These are phyloP conservation scores for Ginglymostoma cirratum DNA, from an alignment of 2,113 vertebrate genomes.

Conservation along the genomic window DNA sequence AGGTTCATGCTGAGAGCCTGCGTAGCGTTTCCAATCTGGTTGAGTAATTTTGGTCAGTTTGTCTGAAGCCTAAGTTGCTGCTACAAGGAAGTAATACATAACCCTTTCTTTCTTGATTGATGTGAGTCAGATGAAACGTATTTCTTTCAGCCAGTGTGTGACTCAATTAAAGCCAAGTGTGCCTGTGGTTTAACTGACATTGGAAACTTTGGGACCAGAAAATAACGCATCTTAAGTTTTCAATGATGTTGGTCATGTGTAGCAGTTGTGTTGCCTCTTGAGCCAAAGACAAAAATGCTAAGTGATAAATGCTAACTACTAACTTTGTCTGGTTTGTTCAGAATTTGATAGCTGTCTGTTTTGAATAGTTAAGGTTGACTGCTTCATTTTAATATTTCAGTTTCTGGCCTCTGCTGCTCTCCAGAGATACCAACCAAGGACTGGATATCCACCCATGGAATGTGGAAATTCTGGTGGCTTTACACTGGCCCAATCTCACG, in stretches of 20 bases:
- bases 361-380: not conserved
- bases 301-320: too few species aligned
- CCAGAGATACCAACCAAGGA: not conserved
- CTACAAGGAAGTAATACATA: conserved; percentile 41
- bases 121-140: conserved; percentile 42
- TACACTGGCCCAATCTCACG: not conserved
- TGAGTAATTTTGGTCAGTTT: conserved; percentile 41
- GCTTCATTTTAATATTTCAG: not conserved
- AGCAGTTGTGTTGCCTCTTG: not conserved
- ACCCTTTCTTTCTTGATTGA: conserved; percentile 38
- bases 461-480: not conserved
- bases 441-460: not conserved
- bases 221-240: not conserved
- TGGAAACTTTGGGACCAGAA: conserved; percentile 1
- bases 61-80: conserved; percentile 40
- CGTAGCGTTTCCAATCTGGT: conserved; percentile 46
- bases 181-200: conserved; percentile 30
- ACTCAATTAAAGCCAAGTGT: conserved; percentile 43
- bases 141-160: conserved; percentile 44
- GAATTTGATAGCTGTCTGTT: not conserved
- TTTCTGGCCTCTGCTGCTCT: not conserved
- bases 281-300: not conserved
- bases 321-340: too few species aligned
- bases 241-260: not conserved
- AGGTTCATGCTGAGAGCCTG: conserved; percentile 46